phyloP scores from a whole-genome alignment of 1,140 invertebrate species.

The Papilio glaucus region DNA sequence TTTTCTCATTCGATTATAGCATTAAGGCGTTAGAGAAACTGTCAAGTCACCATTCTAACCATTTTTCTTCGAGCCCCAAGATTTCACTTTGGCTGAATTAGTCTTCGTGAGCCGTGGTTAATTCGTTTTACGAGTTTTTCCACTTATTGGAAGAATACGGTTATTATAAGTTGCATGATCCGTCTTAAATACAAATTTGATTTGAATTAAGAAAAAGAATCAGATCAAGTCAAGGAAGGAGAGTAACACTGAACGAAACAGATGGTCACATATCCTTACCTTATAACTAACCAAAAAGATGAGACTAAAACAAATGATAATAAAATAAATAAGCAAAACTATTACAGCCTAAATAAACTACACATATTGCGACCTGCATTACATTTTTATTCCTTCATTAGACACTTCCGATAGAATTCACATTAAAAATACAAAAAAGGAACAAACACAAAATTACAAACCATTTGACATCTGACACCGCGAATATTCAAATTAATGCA shows the following conservation, averaged over 20 bases:
- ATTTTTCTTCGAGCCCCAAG: constrained; percentile 60
- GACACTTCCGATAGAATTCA: constrained; percentile 64
- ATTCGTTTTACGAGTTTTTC: constrained; percentile 45
- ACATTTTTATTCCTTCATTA: constrained; percentile 52
- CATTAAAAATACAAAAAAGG: constrained; percentile 66
- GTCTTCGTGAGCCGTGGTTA: constrained; percentile 56
- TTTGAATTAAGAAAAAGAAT: too few relatives aligned
- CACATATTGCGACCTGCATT: background rate
- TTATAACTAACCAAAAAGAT: too few relatives aligned
- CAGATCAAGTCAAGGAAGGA: too few relatives aligned
- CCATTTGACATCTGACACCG: constrained; percentile 83
- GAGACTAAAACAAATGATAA: background rate
- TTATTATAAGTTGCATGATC: background rate
- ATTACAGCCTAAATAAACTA: constrained; percentile 11
- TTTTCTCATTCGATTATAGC: constrained; percentile 60
- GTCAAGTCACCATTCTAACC: constrained; percentile 53
- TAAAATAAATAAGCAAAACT: background rate
- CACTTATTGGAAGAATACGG: background rate
- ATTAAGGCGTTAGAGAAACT: constrained; percentile 52
- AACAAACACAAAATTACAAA: constrained; percentile 78
- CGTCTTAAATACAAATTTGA: background rate
- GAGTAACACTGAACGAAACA: too few relatives aligned
- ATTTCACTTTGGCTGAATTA: constrained; percentile 64
- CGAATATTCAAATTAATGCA: constrained; percentile 83
- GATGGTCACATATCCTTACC: too few relatives aligned